Evolutionary conservation across 2,888 invertebrate species (phyloP).

Genomic region (Alloscopus bannaensis): DNA sequence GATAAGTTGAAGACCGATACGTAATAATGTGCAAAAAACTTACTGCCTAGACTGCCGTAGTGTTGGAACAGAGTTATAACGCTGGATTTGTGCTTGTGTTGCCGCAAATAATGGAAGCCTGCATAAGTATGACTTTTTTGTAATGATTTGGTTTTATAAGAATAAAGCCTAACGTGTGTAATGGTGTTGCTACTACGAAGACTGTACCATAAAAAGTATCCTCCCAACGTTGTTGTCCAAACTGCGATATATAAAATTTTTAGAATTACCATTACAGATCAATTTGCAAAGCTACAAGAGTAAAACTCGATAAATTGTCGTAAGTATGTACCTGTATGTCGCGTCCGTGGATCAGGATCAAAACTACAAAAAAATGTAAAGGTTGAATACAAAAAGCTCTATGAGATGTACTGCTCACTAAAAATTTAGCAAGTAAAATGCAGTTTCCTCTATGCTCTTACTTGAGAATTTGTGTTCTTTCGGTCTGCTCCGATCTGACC

Average conservation of each 20-base stretch:
- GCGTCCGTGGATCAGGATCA: conserved; percentile 48
- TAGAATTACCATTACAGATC: too few species aligned
- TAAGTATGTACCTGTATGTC: too few species aligned
- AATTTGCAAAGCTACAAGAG: too few species aligned
- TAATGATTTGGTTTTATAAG: too few species aligned
- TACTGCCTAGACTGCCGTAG: conserved; percentile 63
- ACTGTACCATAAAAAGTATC: conserved; percentile 66
- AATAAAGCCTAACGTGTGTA: too few species aligned
- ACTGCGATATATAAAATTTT: too few species aligned
- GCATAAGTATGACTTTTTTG: too few species aligned
- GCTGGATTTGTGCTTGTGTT: conserved; percentile 69
- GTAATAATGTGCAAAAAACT: not conserved
- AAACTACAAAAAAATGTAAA: conserved; percentile 1
- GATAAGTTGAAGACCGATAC: not conserved
- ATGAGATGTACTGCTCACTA: not conserved
- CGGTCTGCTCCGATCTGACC: conserved; percentile 42
- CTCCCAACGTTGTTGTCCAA: conserved; percentile 66
- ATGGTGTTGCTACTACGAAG: too few species aligned
- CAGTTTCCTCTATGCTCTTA: too few species aligned
- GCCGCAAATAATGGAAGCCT: conserved; percentile 67
- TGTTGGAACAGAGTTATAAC: conserved; percentile 68
- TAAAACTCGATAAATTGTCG: too few species aligned
- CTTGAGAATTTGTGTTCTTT: conserved; percentile 57
- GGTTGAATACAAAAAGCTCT: not conserved
- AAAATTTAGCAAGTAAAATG: not conserved